Evolutionary conservation across 2,888 invertebrate species (phyloP).

Genomic region (Cosmia pyralina): DNA sequence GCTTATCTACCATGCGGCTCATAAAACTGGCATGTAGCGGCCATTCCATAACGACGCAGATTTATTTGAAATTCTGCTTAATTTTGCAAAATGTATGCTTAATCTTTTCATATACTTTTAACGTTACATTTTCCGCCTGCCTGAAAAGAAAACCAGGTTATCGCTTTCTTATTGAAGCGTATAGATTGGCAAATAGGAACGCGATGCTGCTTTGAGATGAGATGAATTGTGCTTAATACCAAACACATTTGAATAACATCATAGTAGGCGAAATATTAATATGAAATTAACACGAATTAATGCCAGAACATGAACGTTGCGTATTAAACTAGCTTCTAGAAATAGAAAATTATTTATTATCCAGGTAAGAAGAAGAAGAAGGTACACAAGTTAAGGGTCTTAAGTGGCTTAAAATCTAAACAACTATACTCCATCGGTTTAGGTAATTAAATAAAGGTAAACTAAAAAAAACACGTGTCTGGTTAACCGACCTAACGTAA

Average conservation of each 20-base stretch:
- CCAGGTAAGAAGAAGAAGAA: too few species aligned
- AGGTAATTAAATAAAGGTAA: too few species aligned
- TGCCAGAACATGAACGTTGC: too few species aligned
- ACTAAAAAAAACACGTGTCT: too few species aligned
- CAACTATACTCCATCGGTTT: too few species aligned
- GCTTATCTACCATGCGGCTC: slow-evolving; percentile 53
- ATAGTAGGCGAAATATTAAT: not conserved
- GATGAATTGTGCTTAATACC: not conserved
- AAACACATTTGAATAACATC: not conserved
- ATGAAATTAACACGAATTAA: not conserved
- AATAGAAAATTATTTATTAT: not conserved
- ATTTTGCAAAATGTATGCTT: slow-evolving; percentile 14
- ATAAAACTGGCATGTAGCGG: slow-evolving; percentile 45
- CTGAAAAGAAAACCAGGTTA: slow-evolving; percentile 44
- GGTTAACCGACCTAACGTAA: too few species aligned
- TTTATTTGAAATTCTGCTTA: slow-evolving; percentile 32
- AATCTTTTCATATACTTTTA: not conserved
- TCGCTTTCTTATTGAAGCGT: slow-evolving; percentile 34
- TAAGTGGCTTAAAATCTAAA: too few species aligned
- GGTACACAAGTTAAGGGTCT: too few species aligned
- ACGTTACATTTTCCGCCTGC: not conserved
- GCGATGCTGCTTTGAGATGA: slow-evolving; percentile 7
- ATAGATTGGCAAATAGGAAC: slow-evolving; percentile 30
- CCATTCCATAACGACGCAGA: slow-evolving; percentile 19
- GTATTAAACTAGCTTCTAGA: too few species aligned